Evolutionary conservation across 2,888 invertebrate species (phyloP), one percentile per base, ranked within the genome.

Genomic region (Cybosia mesomella): DNA sequence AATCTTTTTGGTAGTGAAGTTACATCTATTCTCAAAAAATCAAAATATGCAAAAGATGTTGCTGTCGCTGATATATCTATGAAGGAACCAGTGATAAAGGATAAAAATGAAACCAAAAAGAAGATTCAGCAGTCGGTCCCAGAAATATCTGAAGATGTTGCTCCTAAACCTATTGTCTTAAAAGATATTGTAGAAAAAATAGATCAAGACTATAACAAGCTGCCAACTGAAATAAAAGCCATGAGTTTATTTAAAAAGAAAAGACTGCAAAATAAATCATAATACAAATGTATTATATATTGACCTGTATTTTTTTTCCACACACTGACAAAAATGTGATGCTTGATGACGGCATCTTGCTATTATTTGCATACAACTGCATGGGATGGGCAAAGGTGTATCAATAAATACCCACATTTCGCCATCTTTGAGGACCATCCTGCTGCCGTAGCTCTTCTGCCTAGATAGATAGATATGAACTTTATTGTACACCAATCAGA

Each of bases 191-290:
- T 85, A 43, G 94, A 94, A 79, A 92, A 87, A 70, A 68, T 62
- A 18, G 79, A 77, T 64, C 64, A 64, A 57, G 75, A 73, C 71
- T 74, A 78, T 71, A 84, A 79, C 49, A 83, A 79, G 59, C 53
- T 81, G 43, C 77, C 84, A 59, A 83, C 60, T 66, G 84, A 80
- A 58, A 84, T 76, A 54, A 87, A 91, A 74, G 93, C 94, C 53
- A 84, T 86, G 59, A 95, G 94, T 81, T 80, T 95, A 63, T 95
- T 94, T 73, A 94, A 93, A 76, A 89, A 90, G 78, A 89, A 84
- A 71, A 89, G 93, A 77, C 88, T 91, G 81, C 89, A 90, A 71
- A 88, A 85, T 65, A 90, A 43, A 58, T 58, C n/a, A 54, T 58
- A 28, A 53, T 18, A 22, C 34, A 49, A 15, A 28, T n/a, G 18